phyloP scores from a whole-genome alignment of 2,113 vertebrate species.

The Melospiza melodia region DNA sequence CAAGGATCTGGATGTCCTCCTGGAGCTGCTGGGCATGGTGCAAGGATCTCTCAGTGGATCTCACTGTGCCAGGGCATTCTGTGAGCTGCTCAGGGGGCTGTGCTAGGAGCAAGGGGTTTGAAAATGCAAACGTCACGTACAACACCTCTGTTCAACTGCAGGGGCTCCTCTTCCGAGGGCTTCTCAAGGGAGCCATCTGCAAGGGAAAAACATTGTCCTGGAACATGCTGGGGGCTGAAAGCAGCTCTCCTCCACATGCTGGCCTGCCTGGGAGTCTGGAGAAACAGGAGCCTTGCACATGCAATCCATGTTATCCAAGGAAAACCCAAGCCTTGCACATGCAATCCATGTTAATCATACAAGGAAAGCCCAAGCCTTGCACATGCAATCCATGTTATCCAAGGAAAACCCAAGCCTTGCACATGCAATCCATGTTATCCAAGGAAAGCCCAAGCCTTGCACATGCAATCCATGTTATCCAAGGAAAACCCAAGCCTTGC shows the following conservation, averaged over 20 bases:
- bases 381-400: too few species aligned
- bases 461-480: too few species aligned
- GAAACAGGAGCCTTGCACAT: neutral
- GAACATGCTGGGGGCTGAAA: neutral
- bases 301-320: too few species aligned
- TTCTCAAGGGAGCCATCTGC: slow-evolving; percentile 72
- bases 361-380: neutral
- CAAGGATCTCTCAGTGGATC: too few species aligned
- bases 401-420: neutral
- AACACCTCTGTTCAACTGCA: slow-evolving; percentile 82
- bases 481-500: too few species aligned
- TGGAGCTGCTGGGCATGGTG: neutral
- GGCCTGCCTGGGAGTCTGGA: neutral
- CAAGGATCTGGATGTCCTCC: neutral
- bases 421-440: neutral
- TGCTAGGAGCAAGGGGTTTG: neutral
- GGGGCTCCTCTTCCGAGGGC: slow-evolving; percentile 76
- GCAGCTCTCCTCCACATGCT: neutral
- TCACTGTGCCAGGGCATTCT: neutral
- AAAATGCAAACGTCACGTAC: slow-evolving; percentile 77
- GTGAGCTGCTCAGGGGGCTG: neutral
- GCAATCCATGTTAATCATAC: neutral
- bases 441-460: neutral
- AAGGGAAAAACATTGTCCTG: slow-evolving; percentile 14
- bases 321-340: neutral